phyloP scores from a whole-genome alignment of 2,888 invertebrate genomes.

The Globia sparganii region DNA sequence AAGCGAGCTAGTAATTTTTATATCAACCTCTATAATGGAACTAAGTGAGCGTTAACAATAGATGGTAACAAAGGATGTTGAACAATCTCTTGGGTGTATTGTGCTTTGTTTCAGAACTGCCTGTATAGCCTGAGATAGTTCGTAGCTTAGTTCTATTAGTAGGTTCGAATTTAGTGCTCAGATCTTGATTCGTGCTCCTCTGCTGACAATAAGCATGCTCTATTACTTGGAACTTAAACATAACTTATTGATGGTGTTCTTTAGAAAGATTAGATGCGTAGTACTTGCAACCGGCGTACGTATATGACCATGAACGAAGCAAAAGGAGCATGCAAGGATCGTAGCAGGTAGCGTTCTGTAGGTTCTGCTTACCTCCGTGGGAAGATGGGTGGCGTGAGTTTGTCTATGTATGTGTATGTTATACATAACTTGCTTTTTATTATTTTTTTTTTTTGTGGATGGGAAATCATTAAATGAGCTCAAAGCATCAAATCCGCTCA shows the following conservation, averaged over 20 bases:
- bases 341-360: too few species aligned
- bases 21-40: slow-evolving; percentile 29
- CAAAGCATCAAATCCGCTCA: too few species aligned
- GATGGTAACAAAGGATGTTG: slow-evolving; percentile 44
- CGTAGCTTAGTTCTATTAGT: neutral
- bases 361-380: too few species aligned
- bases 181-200: neutral
- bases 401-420: too few species aligned
- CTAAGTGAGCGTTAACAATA: slow-evolving; percentile 42
- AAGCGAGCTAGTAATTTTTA: slow-evolving; percentile 36
- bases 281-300: too few species aligned
- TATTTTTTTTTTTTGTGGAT: too few species aligned
- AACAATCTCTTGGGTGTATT: slow-evolving; percentile 45
- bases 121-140: slow-evolving; percentile 25
- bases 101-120: slow-evolving; percentile 40
- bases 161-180: neutral
- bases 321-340: too few species aligned
- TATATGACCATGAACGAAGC: too few species aligned
- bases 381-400: too few species aligned
- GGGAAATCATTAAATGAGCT: too few species aligned
- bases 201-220: neutral
- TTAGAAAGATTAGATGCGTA: too few species aligned
- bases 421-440: neutral
- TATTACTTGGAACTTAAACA: neutral
- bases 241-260: neutral